Evolutionary conservation across 2,888 invertebrate genomes (phyloP), one percentile per base, ranked within the genome.

Genomic region (Drosophila differens): DNA sequence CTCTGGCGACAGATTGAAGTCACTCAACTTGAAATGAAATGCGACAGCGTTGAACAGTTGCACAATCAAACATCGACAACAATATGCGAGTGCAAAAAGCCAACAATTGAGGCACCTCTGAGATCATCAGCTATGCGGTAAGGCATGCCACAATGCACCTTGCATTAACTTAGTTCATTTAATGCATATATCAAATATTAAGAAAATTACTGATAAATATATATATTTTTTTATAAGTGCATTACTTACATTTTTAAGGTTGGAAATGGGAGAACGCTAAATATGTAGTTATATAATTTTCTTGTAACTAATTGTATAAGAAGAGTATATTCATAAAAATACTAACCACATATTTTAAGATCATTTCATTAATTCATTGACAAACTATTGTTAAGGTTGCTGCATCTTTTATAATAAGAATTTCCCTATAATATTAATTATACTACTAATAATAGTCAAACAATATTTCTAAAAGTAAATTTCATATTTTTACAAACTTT

Each of bases 1-100:
- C 79, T 79, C 76, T 74, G 89, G 91, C 85, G 92, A 92, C 92
- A 92, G 92, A 93, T 93, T 93, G 92, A 92, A 93, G 89, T 92
- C 92, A 92, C 89, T 93, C 92, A 91, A 91, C 90, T 92, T 83
- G 92, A 92, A 87, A 92, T 90, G 87, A 89, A 92, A 91, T 89
- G 91, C 91, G 92, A 93, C 93, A 92, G 82, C 74, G 67, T 51
- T 79, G 79, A 88, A 88, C 82, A 87, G 88, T 84, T 82, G 77
- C 83, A 88, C 88, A 90, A 90, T 90, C 83, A 85, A 86, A 88
- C 84, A 84, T 58, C 76, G 79, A 25, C 47, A 47, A 25, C 85
- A 70, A 76, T 73, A 81, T 78, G 81, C 76, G 64, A 71, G 55
- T 47, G 58, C 49, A 55, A 49, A 39, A 57, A 25, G 37, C 53